Evolutionary conservation across 2,113 vertebrate species (phyloP).

Genomic region (Brachypodius melanocephalos): DNA sequence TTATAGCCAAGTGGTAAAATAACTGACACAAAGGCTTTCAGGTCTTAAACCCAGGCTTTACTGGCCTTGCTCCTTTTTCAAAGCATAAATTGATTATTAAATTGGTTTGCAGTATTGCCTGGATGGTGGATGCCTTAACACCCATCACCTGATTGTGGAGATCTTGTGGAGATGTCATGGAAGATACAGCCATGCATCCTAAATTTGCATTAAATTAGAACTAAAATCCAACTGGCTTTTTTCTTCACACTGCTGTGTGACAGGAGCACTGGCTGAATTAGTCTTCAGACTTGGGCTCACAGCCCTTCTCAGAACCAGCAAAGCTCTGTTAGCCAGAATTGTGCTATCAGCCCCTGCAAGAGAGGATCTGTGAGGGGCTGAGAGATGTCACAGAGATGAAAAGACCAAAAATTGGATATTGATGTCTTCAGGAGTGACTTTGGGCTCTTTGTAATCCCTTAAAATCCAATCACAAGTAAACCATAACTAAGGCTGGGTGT

Average conservation of each 20-base stretch:
- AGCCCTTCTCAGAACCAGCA: neutral
- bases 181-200: neutral
- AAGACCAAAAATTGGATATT: neutral
- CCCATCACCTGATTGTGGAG: neutral
- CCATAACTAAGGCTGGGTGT: accelerated
- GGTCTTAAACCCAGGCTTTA: neutral
- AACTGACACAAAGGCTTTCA: neutral
- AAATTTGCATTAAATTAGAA: neutral
- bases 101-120: neutral
- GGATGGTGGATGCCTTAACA: neutral
- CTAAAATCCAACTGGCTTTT: neutral
- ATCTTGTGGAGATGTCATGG: neutral
- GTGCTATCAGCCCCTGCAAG: neutral
- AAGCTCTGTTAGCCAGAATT: neutral
- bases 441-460: neutral
- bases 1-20: neutral
- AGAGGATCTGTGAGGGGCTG: neutral
- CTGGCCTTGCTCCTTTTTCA: neutral
- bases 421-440: neutral
- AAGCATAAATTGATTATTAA: neutral
- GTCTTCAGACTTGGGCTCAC: neutral
- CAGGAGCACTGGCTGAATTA: neutral
- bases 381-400: neutral
- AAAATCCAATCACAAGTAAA: neutral
- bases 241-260: neutral